Evolutionary conservation across 2,113 vertebrate genomes (phyloP), one percentile per base, ranked within the genome.

Genomic region (Phrynosoma blainvillii): DNA sequence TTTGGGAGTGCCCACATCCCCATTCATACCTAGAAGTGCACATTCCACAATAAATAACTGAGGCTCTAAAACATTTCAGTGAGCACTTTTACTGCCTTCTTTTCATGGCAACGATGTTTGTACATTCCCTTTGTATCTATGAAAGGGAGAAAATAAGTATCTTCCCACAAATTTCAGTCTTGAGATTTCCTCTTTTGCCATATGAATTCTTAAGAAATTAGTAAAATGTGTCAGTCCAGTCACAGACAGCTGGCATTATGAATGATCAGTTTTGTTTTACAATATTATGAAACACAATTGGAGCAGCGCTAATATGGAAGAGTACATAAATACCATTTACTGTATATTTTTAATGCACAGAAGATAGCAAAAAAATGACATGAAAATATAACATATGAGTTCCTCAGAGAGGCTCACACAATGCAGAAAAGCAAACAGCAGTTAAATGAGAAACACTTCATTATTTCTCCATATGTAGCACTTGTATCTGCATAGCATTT

Each of bases 391-490:
- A 85, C 88, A 84, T 93, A 92, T 84, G 87, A 93, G 92, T 89
- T 89, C 89, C 90, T 86, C 84, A 89, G 79, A 95, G 90, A 94
- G 87, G 89, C 94, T 94, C 94, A 95, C 94, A 93, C 92, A 93
- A 66, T 9, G 92, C 88, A 92, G 47, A 85, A 85, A 89, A 68
- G 25, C 88, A 94, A 94, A 96, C 92, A 93, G 90, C 91, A 94
- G 95, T 95, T 93, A 84, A 96, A 95, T 92, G 93, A 93, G 89
- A 91, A 94, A 93, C 91, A 92, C 91, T 94, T 96, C 86, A 77
- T 89, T 68, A 87, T 82, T 87, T 87, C 79, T 82, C 84, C 56
- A 87, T 76, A 82, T 75, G 70, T 52, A 87, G 80, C 92, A 2
- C 82, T 88, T 85, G 91, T 87, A 71, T 93, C 89, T 88, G 93